Conservation (phyloP, 2,888 invertebrate genomes). For the Tachina fera region DNA sequence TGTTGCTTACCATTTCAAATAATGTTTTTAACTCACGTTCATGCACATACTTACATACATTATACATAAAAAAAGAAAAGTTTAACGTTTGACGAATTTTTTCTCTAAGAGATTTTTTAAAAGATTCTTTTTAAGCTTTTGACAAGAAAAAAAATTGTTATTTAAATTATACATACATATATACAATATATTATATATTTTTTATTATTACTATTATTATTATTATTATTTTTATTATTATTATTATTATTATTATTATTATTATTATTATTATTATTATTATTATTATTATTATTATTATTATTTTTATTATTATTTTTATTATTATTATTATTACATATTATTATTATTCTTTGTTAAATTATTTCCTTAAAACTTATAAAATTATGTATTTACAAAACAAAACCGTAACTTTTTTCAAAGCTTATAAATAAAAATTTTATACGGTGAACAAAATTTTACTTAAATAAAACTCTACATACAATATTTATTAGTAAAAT, state of each 20-base stretch:
- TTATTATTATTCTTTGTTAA: conserved; percentile 33
- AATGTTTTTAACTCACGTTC: neutral
- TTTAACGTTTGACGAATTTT: conserved; percentile 17
- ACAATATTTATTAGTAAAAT: neutral
- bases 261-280: conserved; percentile 1
- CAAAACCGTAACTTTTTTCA: conserved; percentile 43
- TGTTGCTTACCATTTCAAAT: conserved; percentile 4
- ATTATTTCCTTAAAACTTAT: conserved; percentile 26
- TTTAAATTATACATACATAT: conserved; percentile 26
- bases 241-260: conserved; percentile 15
- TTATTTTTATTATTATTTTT: neutral
- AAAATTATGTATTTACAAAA: conserved; percentile 24
- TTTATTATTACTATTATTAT: neutral
- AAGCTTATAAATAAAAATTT: conserved; percentile 28
- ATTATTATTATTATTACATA: conserved; percentile 21
- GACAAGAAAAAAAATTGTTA: conserved; percentile 15
- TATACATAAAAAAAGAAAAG: neutral
- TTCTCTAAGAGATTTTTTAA: conserved; percentile 18
- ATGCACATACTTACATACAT: neutral
- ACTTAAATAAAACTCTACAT: conserved; percentile 23
- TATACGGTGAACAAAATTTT: neutral
- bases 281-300: conserved; percentile 12
- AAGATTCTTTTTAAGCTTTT: neutral
- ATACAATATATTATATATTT: neutral
- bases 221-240: conserved; percentile 12